These are phyloP conservation scores for Macrophya alboannulata DNA, from an alignment of 2,888 invertebrate genomes.

Conservation along the genomic window DNA sequence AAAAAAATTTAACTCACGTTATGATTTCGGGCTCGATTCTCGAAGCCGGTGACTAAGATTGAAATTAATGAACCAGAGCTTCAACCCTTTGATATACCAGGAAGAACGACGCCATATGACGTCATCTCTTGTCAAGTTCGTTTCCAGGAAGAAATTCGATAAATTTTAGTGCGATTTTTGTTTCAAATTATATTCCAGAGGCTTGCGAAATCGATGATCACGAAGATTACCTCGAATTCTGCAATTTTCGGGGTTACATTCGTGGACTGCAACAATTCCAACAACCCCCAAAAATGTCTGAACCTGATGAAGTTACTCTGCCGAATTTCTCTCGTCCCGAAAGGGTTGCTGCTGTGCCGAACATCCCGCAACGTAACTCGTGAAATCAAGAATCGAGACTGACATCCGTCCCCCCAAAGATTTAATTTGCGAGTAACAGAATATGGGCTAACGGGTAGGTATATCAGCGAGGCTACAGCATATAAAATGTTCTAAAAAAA, in stretches of 20 bases:
- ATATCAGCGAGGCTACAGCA: not conserved
- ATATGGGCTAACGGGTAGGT: not conserved
- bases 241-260: not conserved
- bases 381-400: not conserved
- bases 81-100: not conserved
- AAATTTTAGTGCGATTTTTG: not conserved
- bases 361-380: not conserved
- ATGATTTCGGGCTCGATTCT: not conserved
- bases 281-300: not conserved
- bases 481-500: slow-evolving; percentile 23
- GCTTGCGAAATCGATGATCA: not conserved
- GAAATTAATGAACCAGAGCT: not conserved
- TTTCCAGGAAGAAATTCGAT: not conserved
- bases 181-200: not conserved
- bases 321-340: not conserved
- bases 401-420: not conserved
- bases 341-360: not conserved
- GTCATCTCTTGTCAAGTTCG: no score
- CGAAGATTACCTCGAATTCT: not conserved
- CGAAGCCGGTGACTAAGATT: not conserved
- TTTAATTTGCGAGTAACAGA: slow-evolving; percentile 23
- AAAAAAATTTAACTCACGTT: not conserved
- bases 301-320: not conserved
- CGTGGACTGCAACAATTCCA: not conserved
- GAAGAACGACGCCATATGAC: not conserved